Evolutionary conservation across 2,888 invertebrate genomes (phyloP).

Genomic region (Drosophila koepferae): DNA sequence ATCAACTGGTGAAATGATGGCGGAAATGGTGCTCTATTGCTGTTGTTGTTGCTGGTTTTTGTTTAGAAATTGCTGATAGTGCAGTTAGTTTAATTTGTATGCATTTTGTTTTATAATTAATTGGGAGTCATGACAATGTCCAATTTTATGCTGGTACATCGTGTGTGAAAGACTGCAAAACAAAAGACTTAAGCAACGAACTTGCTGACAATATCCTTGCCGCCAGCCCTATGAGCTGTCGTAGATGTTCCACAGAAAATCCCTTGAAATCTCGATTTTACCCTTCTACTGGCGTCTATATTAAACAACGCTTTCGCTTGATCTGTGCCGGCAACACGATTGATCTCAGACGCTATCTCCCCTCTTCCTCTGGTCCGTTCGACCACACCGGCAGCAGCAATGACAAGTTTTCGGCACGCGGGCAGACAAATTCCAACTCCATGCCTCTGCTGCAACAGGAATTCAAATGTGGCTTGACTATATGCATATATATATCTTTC

Average conservation of each 20-base stretch:
- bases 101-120: slow-evolving; percentile 69
- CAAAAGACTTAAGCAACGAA: slow-evolving; percentile 75
- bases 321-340: slow-evolving; percentile 60
- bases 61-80: slow-evolving; percentile 52
- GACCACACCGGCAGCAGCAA: slow-evolving; percentile 69
- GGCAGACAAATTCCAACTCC: slow-evolving; percentile 78
- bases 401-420: slow-evolving; percentile 84
- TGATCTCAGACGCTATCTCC: slow-evolving; percentile 13
- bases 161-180: slow-evolving; percentile 49
- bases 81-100: slow-evolving; percentile 49
- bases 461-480: slow-evolving; percentile 55
- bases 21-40: slow-evolving; percentile 78
- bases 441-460: slow-evolving; percentile 52
- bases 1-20: slow-evolving; percentile 75
- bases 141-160: slow-evolving; percentile 58
- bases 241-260: slow-evolving; percentile 4
- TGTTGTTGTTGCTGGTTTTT: slow-evolving; percentile 27
- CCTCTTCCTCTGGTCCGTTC: slow-evolving; percentile 1
- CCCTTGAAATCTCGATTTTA: slow-evolving; percentile 25
- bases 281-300: slow-evolving; percentile 71
- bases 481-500: slow-evolving; percentile 15
- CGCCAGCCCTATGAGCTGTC: not conserved
- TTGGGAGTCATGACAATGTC: slow-evolving; percentile 46
- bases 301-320: slow-evolving; percentile 58
- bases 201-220: slow-evolving; percentile 46